These are phyloP conservation scores for Norana najaformis DNA, from an alignment of 2,888 invertebrate genomes.

Conservation along the genomic window DNA sequence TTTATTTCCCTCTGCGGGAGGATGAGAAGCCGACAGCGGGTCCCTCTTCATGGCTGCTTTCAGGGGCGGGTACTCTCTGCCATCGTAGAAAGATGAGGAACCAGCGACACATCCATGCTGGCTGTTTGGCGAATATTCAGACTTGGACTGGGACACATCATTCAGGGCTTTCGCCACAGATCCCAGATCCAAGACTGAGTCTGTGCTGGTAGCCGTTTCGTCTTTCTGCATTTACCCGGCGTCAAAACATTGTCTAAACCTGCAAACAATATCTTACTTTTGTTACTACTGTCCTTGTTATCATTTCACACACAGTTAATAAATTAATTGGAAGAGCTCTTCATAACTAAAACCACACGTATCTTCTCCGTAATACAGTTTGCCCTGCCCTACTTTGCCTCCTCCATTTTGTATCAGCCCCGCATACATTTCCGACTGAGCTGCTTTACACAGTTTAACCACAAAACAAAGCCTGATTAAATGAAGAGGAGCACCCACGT, in stretches of 20 bases:
- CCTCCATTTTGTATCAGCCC: not conserved
- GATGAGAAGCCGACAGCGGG: not conserved
- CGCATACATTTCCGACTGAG: not conserved
- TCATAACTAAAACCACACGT: not conserved
- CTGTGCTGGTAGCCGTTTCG: not conserved
- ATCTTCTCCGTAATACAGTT: not conserved
- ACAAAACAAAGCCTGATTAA: not conserved
- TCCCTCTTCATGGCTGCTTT: not conserved
- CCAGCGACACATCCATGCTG: not conserved
- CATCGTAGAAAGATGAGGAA: not conserved
- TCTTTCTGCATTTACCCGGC: conserved; percentile 24
- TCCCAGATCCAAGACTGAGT: conserved; percentile 21
- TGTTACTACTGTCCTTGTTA: not conserved
- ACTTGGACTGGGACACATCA: not conserved
- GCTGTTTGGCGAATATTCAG: conserved; percentile 15
- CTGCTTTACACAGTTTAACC: not conserved
- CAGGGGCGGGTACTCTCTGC: not conserved
- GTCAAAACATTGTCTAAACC: conserved; percentile 19
- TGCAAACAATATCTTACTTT: conserved; percentile 9
- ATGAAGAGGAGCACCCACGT: not conserved
- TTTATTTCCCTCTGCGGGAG: not conserved
- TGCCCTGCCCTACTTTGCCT: not conserved
- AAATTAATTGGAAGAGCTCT: not conserved
- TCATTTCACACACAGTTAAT: not conserved
- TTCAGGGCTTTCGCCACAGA: conserved; percentile 18